These are phyloP conservation scores for Chironomus riparius DNA, from an alignment of 2,888 invertebrate species.

Conservation along the genomic window DNA sequence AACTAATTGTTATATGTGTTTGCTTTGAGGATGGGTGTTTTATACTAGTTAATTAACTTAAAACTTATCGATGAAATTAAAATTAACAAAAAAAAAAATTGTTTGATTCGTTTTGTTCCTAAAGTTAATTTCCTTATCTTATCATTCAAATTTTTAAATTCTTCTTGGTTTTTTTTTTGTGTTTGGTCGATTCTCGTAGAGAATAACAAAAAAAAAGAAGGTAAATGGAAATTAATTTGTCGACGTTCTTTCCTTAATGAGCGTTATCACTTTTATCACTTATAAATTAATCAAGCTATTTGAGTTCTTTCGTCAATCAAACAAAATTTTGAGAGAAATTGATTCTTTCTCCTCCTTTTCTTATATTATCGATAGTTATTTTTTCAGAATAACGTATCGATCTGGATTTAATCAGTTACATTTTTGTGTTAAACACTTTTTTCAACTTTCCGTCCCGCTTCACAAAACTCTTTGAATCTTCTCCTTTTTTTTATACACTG, in stretches of 20 bases:
- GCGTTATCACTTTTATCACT: too few species aligned
- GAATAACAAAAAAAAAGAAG: too few species aligned
- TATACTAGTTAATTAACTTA: not conserved
- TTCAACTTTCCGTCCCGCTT: not conserved
- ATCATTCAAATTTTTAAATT: not conserved
- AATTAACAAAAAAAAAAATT: not conserved
- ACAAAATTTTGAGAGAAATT: too few species aligned
- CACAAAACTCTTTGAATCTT: not conserved
- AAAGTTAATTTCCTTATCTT: not conserved
- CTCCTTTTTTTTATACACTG: not conserved
- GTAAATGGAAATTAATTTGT: too few species aligned
- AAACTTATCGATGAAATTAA: too few species aligned
- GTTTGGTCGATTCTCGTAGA: too few species aligned
- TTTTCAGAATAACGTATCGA: constrained; percentile 17
- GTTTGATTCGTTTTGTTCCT: not conserved
- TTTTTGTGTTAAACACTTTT: not conserved
- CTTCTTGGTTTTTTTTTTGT: not conserved
- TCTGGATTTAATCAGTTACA: constrained; percentile 14
- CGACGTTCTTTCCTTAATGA: too few species aligned
- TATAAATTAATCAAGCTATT: too few species aligned
- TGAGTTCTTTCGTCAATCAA: too few species aligned
- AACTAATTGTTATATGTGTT: not conserved
- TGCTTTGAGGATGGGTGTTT: not conserved
- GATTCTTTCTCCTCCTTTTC: not conserved
- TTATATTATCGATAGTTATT: constrained; percentile 11